Evolutionary conservation across 2,888 invertebrate species (phyloP), one percentile per base, ranked within the genome.

Genomic region (Drosophila yooni): DNA sequence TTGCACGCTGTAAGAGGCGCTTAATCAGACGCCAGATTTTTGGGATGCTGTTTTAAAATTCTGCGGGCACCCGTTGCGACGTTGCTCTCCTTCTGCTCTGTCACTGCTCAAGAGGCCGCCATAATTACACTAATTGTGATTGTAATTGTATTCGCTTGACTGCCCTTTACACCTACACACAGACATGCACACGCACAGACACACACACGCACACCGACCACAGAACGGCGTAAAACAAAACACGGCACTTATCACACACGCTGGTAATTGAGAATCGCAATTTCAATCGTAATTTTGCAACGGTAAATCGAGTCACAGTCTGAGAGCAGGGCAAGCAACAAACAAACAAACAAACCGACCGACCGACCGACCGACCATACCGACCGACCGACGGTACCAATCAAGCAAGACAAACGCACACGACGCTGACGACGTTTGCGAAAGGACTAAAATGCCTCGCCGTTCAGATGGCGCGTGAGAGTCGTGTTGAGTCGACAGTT

Each of bases 381-480:
- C 83, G 46, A 46, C 56, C 38, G 38, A 56, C 38, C 56, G 56
- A 56, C 27, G 13, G 13, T 38, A 56, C 40, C 57, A 84, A 88
- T 84, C 83, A 91, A 90, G 89, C 88, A 86, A 82, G 82, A 85
- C 75, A 82, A 74, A 82, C 82, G 79, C 79, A 84, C 82, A 85
- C 83, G 86, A 85, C 88, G 79, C 86, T 85, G 88, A 80, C 91
- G 90, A 91, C 91, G 92, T 89, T 89, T 91, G 89, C 85, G 85
- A 91, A 91, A 92, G 91, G 91, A 91, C 92, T 91, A 88, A 91
- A 84, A 87, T 82, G 83, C 79, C 57, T 78, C 64, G 73, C 76
- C 43, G 71, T 70, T 74, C 70, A 80, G 61, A 70, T 70, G 71
- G 68, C 74, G 81, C 70, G 68, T 57, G 76, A 76, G 76, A 83